phyloP scores from a whole-genome alignment of 2,797 vertebrate genomes.

The Margarornis squamiger region DNA sequence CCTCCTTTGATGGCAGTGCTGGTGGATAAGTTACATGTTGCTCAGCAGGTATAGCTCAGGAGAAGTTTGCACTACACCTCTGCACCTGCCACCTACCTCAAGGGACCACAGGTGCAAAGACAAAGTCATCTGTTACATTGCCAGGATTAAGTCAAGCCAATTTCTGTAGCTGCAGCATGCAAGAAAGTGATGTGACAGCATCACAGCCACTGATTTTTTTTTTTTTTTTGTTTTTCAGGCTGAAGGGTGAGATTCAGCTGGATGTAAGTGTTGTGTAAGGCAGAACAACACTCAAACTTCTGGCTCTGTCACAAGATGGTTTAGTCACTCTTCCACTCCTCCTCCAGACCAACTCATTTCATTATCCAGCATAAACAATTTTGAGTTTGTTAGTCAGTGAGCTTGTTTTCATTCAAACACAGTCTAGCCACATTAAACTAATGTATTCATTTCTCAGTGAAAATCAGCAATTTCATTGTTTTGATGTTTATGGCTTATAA shows the following conservation, averaged over 20 bases:
- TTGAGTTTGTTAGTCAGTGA: conserved; percentile 27
- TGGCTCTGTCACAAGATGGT: background rate
- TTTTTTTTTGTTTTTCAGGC: background rate
- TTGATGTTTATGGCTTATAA: conserved; percentile 15
- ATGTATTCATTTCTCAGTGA: background rate
- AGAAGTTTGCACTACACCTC: background rate
- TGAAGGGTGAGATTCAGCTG: conserved; percentile 7
- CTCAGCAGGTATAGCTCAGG: background rate
- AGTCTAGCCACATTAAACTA: conserved; percentile 13
- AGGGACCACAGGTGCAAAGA: background rate
- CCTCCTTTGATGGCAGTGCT: background rate
- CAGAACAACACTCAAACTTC: background rate
- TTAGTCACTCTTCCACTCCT: conserved; percentile 9
- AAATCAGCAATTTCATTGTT: conserved; percentile 26
- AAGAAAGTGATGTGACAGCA: background rate
- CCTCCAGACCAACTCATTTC: conserved; percentile 15
- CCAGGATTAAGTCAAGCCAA: background rate
- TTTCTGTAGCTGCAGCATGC: background rate
- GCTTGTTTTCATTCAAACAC: conserved; percentile 31
- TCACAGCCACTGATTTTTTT: background rate
- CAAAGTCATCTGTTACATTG: background rate
- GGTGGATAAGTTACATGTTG: background rate
- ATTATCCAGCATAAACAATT: conserved; percentile 24
- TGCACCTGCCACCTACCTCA: accelerated
- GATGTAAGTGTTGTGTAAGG: background rate